Evolutionary conservation across 2,888 invertebrate species (phyloP).

Genomic region (Rhamnusium bicolor): DNA sequence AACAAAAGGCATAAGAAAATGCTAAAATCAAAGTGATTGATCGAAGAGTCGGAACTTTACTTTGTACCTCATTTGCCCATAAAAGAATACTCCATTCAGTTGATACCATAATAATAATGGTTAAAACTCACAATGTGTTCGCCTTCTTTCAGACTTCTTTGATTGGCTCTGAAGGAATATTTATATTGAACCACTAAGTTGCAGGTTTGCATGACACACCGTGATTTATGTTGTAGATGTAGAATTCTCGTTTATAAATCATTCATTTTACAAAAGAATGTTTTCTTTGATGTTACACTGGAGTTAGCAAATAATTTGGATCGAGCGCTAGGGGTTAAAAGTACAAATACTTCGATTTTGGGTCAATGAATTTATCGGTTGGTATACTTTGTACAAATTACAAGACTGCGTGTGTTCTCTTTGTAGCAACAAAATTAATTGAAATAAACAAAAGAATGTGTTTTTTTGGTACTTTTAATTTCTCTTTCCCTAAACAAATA

Average conservation of each 20-base stretch:
- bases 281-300: slow-evolving; percentile 48
- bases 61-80: slow-evolving; percentile 50
- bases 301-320: slow-evolving; percentile 40
- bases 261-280: slow-evolving; percentile 53
- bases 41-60: slow-evolving; percentile 45
- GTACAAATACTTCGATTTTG: slow-evolving; percentile 27
- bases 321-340: slow-evolving; percentile 31
- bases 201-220: slow-evolving; percentile 49
- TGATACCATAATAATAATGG: slow-evolving; percentile 51
- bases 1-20: slow-evolving; percentile 31
- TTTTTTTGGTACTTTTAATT: background rate
- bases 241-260: slow-evolving; percentile 53
- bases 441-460: slow-evolving; percentile 3
- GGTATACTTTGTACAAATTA: slow-evolving; percentile 10
- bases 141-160: slow-evolving; percentile 43
- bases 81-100: slow-evolving; percentile 49
- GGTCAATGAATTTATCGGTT: slow-evolving; percentile 24
- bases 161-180: slow-evolving; percentile 45
- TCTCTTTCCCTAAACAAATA: too few relatives aligned
- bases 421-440: slow-evolving; percentile 14
- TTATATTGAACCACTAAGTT: slow-evolving; percentile 40
- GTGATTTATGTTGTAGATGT: slow-evolving; percentile 55
- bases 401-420: slow-evolving; percentile 1
- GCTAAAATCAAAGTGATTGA: slow-evolving; percentile 51
- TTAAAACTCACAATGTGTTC: slow-evolving; percentile 45